phyloP scores from a whole-genome alignment of 2,888 invertebrate species.

The Herminia tarsipennalis region DNA sequence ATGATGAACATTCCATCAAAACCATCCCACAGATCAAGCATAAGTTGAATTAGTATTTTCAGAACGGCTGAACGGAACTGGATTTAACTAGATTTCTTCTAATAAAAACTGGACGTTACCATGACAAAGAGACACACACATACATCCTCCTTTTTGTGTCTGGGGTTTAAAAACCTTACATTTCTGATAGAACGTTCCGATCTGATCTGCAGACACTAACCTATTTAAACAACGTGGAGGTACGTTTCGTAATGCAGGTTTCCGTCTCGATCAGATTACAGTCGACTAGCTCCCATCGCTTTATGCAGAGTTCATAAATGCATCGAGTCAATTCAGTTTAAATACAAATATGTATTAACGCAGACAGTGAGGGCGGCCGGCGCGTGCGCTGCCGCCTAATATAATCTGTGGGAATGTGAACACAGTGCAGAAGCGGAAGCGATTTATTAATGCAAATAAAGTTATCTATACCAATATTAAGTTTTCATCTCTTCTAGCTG shows the following conservation, averaged over 20 bases:
- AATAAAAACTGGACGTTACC: too few species aligned
- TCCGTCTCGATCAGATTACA: conserved; percentile 37
- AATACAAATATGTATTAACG: conserved; percentile 53
- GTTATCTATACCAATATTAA: too few species aligned
- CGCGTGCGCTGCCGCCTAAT: conserved; percentile 51
- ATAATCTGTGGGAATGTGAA: conserved; percentile 37
- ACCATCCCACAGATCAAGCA: too few species aligned
- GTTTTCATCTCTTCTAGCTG: too few species aligned
- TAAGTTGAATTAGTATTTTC: too few species aligned
- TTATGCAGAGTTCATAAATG: conserved; percentile 48
- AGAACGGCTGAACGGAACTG: too few species aligned
- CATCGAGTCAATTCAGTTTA: conserved; percentile 54
- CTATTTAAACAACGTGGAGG: conserved; percentile 15
- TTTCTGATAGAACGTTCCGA: too few species aligned
- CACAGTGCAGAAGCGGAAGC: conserved; percentile 23
- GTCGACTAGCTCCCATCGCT: conserved; percentile 19
- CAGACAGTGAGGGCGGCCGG: conserved; percentile 52
- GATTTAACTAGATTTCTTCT: too few species aligned
- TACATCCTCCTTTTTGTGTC: too few species aligned
- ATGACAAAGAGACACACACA: too few species aligned
- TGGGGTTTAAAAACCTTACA: too few species aligned
- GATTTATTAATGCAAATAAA: conserved; percentile 9
- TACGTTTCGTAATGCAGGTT: conserved; percentile 23
- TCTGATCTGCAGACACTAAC: conserved; percentile 1
- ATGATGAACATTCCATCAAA: too few species aligned